A percentile compares a stretch with the other conserved stretches of the same genome.
Evolutionary conservation across 2,797 vertebrate species (phyloP).

Genomic region (Pseudochaenichthys georgianus): DNA sequence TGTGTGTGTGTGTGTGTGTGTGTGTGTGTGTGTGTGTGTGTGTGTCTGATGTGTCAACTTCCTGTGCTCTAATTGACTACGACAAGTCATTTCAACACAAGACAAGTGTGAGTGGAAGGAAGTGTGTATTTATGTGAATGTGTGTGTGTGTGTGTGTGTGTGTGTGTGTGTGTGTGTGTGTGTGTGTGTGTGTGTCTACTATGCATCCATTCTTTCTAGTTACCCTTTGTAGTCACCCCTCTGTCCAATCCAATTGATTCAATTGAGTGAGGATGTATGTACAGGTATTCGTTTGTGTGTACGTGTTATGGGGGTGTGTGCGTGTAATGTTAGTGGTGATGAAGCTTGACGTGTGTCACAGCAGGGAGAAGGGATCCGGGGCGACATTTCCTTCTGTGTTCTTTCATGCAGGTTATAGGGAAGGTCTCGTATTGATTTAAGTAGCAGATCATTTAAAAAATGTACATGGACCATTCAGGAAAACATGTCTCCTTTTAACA

Average conservation of each 20-base stretch:
- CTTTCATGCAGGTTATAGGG: constrained; percentile 56
- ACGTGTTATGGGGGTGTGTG: constrained; percentile 1
- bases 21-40: not conserved
- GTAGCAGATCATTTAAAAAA: constrained; percentile 65
- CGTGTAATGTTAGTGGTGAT: not conserved
- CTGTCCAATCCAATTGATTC: constrained; percentile 47
- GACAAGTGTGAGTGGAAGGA: not conserved
- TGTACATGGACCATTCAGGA: constrained; percentile 34
- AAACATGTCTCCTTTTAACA: constrained; percentile 11
- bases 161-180: too few species aligned
- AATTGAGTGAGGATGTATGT: constrained; percentile 12
- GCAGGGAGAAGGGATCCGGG: not conserved
- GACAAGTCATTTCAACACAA: constrained; percentile 33
- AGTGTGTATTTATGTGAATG: not conserved
- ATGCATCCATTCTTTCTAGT: constrained; percentile 33
- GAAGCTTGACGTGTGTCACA: constrained; percentile 21
- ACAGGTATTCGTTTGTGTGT: constrained; percentile 5
- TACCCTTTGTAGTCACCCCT: constrained; percentile 28
- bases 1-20: constrained; percentile 5
- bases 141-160: not conserved
- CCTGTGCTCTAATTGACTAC: constrained; percentile 51
- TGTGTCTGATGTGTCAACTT: constrained; percentile 43
- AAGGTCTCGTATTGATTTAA: constrained; percentile 54
- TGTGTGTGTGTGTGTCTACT: not conserved
- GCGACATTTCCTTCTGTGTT: constrained; percentile 12